These are phyloP conservation scores for Archilochus colubris DNA, from an alignment of 2,113 vertebrate genomes.

Conservation along the genomic window DNA sequence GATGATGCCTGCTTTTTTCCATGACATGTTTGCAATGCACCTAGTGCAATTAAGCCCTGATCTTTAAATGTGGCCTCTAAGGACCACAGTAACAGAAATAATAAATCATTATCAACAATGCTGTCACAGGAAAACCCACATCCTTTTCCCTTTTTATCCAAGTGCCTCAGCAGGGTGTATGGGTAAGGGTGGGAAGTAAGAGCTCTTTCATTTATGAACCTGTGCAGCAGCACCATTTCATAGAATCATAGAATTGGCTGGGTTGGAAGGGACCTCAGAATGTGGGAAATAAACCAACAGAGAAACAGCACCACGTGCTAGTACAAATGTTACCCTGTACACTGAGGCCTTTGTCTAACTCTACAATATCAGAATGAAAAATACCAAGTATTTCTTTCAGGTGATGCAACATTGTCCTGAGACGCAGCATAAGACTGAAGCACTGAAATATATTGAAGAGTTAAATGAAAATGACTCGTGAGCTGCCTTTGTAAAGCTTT, in stretches of 20 bases:
- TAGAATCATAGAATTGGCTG: too few relatives aligned
- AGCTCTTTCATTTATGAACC: neutral
- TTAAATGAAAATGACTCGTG: neutral
- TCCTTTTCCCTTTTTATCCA: neutral
- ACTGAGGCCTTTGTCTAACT: neutral
- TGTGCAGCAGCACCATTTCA: neutral
- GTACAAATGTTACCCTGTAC: neutral
- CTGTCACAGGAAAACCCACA: neutral
- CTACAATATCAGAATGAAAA: neutral
- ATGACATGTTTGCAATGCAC: neutral
- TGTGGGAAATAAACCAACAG: neutral
- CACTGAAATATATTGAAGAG: neutral
- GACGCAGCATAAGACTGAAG: neutral
- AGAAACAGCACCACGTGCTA: neutral
- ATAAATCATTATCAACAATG: constrained; percentile 47
- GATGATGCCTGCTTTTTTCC: neutral
- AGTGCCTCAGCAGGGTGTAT: neutral
- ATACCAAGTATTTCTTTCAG: rapidly evolving
- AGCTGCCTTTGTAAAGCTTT: neutral
- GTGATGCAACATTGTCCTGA: neutral
- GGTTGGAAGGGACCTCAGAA: too few relatives aligned
- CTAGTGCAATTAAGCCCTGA: neutral
- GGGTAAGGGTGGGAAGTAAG: neutral
- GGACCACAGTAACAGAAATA: constrained; percentile 23
- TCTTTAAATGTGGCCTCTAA: constrained; percentile 10